Evolutionary conservation across 30 jellyfish, hydroid and myxozoan genomes (phyloP).

Genomic region (Catostylus mosaicus): DNA sequence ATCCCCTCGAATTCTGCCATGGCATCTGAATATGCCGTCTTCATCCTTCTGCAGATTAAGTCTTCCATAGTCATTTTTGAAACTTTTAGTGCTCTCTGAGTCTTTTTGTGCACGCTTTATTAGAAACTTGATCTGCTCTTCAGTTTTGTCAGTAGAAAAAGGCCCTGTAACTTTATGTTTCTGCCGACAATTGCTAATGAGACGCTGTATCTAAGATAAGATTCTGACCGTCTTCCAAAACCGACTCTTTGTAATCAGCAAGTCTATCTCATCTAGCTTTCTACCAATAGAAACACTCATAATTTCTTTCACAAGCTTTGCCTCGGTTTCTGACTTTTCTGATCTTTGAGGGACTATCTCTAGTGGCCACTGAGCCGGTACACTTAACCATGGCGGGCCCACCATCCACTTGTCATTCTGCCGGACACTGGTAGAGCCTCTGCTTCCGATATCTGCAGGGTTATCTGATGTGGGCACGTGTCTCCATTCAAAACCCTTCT

Average conservation of each 20-base stretch:
- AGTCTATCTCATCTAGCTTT: constrained; percentile 1
- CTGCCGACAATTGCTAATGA: constrained; percentile 43
- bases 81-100: constrained; percentile 16
- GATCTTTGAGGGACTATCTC: constrained; percentile 26
- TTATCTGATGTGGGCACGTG: constrained; percentile 47
- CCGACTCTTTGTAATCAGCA: constrained; percentile 13
- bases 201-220: constrained; percentile 48
- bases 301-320: constrained; percentile 38
- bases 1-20: constrained; percentile 56
- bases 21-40: constrained; percentile 3
- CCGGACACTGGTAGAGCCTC: constrained; percentile 25
- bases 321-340: constrained; percentile 64
- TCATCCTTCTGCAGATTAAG: constrained; percentile 39
- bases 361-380: constrained; percentile 41
- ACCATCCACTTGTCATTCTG: constrained; percentile 8
- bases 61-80: constrained; percentile 17
- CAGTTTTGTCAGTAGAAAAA: constrained; percentile 59
- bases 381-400: constrained; percentile 39
- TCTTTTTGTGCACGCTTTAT: constrained; percentile 42
- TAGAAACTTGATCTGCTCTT: constrained; percentile 10
- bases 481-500: constrained; percentile 57
- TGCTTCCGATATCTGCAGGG: constrained; percentile 70
- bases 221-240: constrained; percentile 21
- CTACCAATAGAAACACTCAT: constrained; percentile 13
- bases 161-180: constrained; percentile 42